Evolutionary conservation across 2,113 vertebrate species (phyloP).

Genomic region (Tursiops truncatus): DNA sequence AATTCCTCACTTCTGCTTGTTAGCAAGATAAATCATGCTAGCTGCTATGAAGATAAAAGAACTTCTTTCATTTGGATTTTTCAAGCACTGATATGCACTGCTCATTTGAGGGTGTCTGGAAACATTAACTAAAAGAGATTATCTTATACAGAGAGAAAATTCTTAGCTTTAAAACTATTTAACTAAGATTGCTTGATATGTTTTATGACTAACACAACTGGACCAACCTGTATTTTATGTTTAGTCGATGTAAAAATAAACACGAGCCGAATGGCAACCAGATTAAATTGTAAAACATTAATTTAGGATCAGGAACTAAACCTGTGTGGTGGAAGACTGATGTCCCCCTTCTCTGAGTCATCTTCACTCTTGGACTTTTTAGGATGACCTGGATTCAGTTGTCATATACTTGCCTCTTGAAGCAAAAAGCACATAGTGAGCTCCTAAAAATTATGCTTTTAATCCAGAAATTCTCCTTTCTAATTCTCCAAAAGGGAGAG

Average conservation of each 20-base stretch:
- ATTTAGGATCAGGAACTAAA: slow-evolving; percentile 4
- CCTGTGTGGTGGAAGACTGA: not conserved
- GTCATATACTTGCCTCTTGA: not conserved
- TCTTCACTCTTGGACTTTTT: not conserved
- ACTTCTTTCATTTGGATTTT: slow-evolving; percentile 36
- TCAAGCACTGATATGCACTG: not conserved
- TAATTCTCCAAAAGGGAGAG: not conserved
- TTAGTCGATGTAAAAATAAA: slow-evolving; percentile 45
- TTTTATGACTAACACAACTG: slow-evolving; percentile 32
- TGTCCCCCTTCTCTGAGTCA: not conserved
- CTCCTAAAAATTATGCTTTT: slow-evolving; percentile 29
- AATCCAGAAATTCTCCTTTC: slow-evolving; percentile 25
- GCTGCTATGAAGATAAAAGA: slow-evolving; percentile 16
- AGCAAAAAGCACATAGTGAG: not conserved
- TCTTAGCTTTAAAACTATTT: slow-evolving; percentile 48
- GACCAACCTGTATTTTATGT: not conserved
- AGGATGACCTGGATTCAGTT: not conserved
- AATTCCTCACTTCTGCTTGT: slow-evolving; percentile 36
- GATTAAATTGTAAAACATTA: slow-evolving; percentile 25
- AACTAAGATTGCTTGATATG: not conserved
- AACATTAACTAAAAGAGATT: slow-evolving; percentile 36
- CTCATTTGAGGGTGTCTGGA: slow-evolving; percentile 1
- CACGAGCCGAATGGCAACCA: not conserved
- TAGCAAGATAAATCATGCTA: slow-evolving; percentile 26
- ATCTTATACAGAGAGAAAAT: slow-evolving; percentile 31